These are phyloP conservation scores for Platalea minor DNA, from an alignment of 2,797 vertebrate genomes.

Conservation along the genomic window DNA sequence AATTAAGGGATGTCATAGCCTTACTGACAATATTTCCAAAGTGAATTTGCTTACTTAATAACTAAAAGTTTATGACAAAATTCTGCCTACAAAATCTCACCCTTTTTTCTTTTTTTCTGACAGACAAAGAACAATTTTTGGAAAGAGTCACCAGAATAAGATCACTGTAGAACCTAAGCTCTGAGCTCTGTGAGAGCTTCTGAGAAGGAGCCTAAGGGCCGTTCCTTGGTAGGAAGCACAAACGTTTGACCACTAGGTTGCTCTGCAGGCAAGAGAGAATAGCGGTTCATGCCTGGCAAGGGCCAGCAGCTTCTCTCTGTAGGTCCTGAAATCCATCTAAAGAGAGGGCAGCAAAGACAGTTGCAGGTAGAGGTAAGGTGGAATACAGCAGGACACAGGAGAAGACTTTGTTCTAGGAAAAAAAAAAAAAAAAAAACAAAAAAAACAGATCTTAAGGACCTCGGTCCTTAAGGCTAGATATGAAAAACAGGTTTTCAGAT, in stretches of 20 bases:
- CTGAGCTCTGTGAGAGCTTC: neutral
- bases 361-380: neutral
- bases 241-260: neutral
- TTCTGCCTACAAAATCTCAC: neutral
- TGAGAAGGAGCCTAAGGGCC: neutral
- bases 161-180: neutral
- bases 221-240: neutral
- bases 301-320: neutral
- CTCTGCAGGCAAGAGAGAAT: neutral
- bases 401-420: neutral
- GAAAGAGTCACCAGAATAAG: neutral
- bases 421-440: neutral
- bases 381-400: neutral
- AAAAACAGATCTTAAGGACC: neutral
- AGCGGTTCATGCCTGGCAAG: neutral
- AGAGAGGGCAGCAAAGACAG: neutral
- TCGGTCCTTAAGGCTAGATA: neutral
- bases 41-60: neutral
- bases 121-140: neutral
- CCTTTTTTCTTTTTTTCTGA: neutral
- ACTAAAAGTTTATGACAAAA: neutral
- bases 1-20: conserved; percentile 5
- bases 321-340: neutral
- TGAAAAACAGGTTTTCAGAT: neutral
- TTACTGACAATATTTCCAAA: neutral